phyloP scores from a whole-genome alignment of 2,888 invertebrate species.

The Allophyes oxyacanthae region DNA sequence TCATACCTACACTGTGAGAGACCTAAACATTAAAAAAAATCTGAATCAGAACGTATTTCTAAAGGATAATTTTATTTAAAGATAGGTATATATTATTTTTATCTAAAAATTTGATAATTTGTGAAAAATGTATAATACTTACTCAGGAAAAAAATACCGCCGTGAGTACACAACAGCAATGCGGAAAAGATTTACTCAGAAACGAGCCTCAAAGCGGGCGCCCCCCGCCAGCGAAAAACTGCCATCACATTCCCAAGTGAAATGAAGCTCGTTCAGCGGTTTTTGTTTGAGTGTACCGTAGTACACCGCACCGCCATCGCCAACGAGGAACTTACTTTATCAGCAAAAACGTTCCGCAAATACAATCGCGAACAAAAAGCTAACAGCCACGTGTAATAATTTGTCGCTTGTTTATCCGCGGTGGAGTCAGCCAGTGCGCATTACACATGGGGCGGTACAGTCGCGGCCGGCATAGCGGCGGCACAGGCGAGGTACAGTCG shows the following conservation, averaged over 20 bases:
- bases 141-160: not conserved
- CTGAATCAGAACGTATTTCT: not conserved
- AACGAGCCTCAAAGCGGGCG: not conserved
- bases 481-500: not conserved
- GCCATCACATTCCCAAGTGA: slow-evolving; percentile 8
- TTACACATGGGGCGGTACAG: not conserved
- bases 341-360: slow-evolving; percentile 1
- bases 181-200: slow-evolving; percentile 1
- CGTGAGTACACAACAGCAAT: slow-evolving; percentile 1
- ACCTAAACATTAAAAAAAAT: not conserved
- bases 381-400: not conserved
- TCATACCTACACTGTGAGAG: not conserved
- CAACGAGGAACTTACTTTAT: not conserved
- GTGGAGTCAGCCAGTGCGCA: no score
- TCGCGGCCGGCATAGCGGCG: not conserved
- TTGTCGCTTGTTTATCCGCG: not conserved
- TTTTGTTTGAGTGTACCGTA: slow-evolving; percentile 11
- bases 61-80: no score
- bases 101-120: no score
- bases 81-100: no score
- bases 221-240: no score
- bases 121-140: no score
- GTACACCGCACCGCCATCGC: no score
- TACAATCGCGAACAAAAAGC: slow-evolving; percentile 9
- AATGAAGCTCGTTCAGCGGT: slow-evolving; percentile 10